Conservation (phyloP, 1,140 invertebrate genomes). For the Tetramorium parvispinum region DNA sequence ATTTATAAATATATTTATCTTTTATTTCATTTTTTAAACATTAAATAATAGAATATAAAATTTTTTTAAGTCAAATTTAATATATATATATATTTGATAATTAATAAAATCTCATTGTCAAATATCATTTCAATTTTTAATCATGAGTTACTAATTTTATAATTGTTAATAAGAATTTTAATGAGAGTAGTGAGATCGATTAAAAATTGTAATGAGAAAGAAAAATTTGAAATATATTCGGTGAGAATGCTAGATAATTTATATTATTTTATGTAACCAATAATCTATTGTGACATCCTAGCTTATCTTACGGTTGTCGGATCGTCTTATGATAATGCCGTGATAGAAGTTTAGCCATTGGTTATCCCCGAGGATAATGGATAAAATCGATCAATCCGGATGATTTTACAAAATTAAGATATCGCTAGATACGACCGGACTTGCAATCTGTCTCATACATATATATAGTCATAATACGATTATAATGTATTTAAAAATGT, state of each 20-base stretch:
- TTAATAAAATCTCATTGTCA: background rate
- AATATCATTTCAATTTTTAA: background rate
- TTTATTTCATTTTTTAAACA: background rate
- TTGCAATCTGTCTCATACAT: background rate
- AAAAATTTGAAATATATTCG: background rate
- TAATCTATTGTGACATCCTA: background rate
- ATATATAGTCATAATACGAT: background rate
- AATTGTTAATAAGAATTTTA: background rate
- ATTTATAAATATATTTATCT: background rate
- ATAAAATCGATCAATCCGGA: slow-evolving; percentile 47
- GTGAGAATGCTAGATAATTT: background rate
- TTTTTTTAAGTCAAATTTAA: background rate
- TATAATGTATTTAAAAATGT: background rate
- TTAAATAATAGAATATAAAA: background rate
- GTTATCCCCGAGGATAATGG: background rate
- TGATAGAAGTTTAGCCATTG: background rate
- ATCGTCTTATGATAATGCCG: slow-evolving; percentile 27
- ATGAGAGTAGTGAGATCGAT: background rate
- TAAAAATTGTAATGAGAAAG: background rate
- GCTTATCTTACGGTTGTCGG: slow-evolving; percentile 13
- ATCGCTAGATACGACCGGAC: background rate
- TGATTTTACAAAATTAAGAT: slow-evolving; percentile 55
- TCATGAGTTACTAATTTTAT: background rate
- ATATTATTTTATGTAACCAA: background rate
- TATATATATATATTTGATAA: background rate